phyloP scores from a whole-genome alignment of 2,888 invertebrate genomes.

The Hirtodrosophila histrioides region DNA sequence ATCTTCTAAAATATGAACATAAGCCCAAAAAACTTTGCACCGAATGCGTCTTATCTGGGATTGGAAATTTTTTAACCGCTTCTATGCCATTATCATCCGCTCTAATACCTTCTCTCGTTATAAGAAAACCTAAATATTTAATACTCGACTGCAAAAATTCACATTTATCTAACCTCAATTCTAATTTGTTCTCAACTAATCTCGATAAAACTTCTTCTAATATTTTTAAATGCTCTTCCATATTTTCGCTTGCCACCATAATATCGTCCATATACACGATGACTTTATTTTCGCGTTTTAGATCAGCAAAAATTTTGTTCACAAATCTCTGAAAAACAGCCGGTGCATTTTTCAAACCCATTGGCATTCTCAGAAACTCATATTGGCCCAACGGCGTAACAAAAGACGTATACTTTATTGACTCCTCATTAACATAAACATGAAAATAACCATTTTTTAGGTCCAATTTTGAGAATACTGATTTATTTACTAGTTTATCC shows the following conservation, averaged over 20 bases:
- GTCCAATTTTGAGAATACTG: not conserved
- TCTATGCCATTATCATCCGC: slow-evolving; percentile 4
- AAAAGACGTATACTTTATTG: not conserved
- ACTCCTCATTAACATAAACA: not conserved
- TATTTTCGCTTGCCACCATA: not conserved
- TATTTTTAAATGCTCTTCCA: slow-evolving; percentile 1
- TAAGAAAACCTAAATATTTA: slow-evolving; percentile 4
- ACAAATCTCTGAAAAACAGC: slow-evolving; percentile 4
- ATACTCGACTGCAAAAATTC: not conserved
- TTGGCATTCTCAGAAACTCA: slow-evolving; percentile 2
- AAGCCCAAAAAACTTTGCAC: slow-evolving; percentile 33
- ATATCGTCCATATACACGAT: not conserved
- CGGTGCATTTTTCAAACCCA: not conserved
- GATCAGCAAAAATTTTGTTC: not conserved
- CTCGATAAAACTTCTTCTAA: not conserved
- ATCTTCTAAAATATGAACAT: slow-evolving; percentile 33
- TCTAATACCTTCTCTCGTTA: not conserved
- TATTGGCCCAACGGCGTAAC: not conserved
- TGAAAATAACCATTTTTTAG: slow-evolving; percentile 6
- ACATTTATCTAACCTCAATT: not conserved
- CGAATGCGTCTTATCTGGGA: not conserved
- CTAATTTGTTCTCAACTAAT: not conserved
- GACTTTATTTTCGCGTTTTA: not conserved
- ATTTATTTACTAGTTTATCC: not conserved
- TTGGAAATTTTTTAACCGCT: not conserved